Percentiles rank a stretch among this genome's conserved stretches.
Evolutionary conservation across 2,797 vertebrate species (phyloP).

Genomic region (Novumbra hubbsi): DNA sequence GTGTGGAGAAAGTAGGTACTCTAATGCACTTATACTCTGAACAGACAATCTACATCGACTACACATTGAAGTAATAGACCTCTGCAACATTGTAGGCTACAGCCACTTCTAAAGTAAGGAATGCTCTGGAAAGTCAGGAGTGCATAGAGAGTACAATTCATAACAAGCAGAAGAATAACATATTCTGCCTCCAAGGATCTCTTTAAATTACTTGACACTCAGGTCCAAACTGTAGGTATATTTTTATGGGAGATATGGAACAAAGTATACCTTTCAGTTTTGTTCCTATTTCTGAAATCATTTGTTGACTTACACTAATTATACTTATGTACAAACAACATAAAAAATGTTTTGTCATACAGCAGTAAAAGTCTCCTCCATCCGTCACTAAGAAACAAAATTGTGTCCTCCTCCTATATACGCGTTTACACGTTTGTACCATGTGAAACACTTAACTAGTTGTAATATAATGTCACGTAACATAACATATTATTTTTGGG

Average conservation of each 20-base stretch:
- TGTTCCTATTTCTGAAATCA: no score
- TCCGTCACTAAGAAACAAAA: no score
- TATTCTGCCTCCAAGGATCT: neutral
- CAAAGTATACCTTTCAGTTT: no score
- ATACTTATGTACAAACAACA: no score
- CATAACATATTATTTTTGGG: no score
- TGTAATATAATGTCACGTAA: no score
- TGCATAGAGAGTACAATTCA: neutral
- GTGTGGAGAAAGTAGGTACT: neutral
- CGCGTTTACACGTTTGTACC: no score
- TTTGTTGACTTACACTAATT: no score
- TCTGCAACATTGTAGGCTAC: neutral
- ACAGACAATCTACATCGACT: neutral
- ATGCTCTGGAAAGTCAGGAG: neutral
- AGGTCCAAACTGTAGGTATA: neutral
- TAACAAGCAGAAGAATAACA: conserved; percentile 5
- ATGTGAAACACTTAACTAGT: no score
- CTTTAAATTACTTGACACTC: neutral
- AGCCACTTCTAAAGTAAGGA: neutral
- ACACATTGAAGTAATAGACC: neutral
- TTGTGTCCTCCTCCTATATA: no score
- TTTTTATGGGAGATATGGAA: neutral
- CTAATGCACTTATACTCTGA: neutral
- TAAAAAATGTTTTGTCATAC: no score
- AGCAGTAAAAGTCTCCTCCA: no score